Conservation (phyloP, 1,140 invertebrate genomes). For the Drosophila erecta region DNA sequence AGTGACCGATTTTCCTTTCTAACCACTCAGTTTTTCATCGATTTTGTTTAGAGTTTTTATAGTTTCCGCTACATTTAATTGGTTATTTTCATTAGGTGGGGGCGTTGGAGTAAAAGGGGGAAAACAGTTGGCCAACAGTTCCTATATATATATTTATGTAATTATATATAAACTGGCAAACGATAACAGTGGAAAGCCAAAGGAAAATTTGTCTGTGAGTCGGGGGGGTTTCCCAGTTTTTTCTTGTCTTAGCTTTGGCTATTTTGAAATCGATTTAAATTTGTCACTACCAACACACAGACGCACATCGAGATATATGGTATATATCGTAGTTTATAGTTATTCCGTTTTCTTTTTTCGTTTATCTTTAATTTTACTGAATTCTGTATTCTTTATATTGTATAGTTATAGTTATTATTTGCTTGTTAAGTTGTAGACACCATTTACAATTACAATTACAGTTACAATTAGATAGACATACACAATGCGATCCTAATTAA, state of each 20-base stretch:
- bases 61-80: conserved; percentile 39
- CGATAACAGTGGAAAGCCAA: conserved; percentile 39
- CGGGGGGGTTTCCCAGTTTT: conserved; percentile 2
- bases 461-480: conserved; percentile 63
- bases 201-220: conserved; percentile 2
- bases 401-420: conserved; percentile 44
- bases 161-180: conserved; percentile 32
- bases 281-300: conserved; percentile 42
- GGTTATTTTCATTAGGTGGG: conserved; percentile 24
- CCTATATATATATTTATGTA: conserved; percentile 13
- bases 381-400: conserved; percentile 28
- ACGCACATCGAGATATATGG: conserved; percentile 48
- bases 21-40: conserved; percentile 19
- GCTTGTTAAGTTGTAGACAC: conserved; percentile 69
- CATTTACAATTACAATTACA: conserved; percentile 64
- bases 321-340: conserved; percentile 35
- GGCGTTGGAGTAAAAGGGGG: conserved; percentile 9
- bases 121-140: conserved; percentile 38
- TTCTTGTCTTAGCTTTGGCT: conserved; percentile 17
- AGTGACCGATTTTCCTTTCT: neutral
- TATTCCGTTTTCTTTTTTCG: neutral
- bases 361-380: conserved; percentile 1
- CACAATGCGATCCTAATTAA: conserved; percentile 48
- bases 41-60: conserved; percentile 37
- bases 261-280: conserved; percentile 42